Evolutionary conservation across 2,888 invertebrate species (phyloP), one percentile per base, ranked within the genome.

Genomic region (Apomyelois bistriatella): DNA sequence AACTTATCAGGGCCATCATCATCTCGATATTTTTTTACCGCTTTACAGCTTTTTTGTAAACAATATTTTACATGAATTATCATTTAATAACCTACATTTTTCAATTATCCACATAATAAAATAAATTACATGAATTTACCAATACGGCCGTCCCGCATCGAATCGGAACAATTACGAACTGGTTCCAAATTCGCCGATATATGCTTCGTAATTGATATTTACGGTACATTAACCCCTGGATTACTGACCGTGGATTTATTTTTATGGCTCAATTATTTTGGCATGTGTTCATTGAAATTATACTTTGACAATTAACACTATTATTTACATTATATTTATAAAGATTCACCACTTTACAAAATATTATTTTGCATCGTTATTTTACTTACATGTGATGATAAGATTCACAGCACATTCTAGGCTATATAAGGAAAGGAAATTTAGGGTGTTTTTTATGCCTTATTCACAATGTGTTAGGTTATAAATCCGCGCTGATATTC

Each of bases 131-230:
- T 32, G 13, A 30, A 32, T 46, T 32, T 30, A 5, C 46, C 30
- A 32, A 32, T 46, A 32, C 32, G 10, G 38, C 13, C 40, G 28
- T 42, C 47, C 30, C 32, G 32, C 32, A 46, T 46, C 46, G 46
- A 46, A 46, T 46, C 32, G 15, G 15, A 10, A 10, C 46, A 46
- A 46, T 46, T 46, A 46, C 32, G 13, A 15, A 32, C 46, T 32
- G 32, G 32, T 15, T 32, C 32, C 46, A 32, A 46, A 46, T 46
- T 46, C 32, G 46, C 43, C 46, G 30, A 46, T 46, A 46, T 30
- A 32, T n/a, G 22, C 42, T 12, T 9, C 15, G 43, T 46, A 46
- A 88, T 88, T 87, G 85, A 84, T 87, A 87, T 88, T 88, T 85
- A 87, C 84, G 85, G 76, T 61, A 71, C 81, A 79, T 80, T 83